Percentiles rank a stretch among this genome's conserved stretches.
Evolutionary conservation across 2,797 vertebrate species (phyloP).

Genomic region (Pipistrellus pipistrellus): DNA sequence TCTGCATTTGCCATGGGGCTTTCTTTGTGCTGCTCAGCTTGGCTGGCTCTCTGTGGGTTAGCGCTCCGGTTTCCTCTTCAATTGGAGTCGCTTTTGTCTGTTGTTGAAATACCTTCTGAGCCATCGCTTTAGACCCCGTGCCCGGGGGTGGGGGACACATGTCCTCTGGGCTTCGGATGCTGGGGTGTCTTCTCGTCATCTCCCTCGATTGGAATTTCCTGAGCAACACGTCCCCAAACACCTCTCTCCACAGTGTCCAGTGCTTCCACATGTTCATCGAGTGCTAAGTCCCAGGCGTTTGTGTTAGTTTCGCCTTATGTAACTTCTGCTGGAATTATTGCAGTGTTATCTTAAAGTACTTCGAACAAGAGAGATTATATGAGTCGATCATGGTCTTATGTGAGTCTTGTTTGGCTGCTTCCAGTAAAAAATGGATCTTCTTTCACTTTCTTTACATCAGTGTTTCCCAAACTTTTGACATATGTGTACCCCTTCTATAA

Average conservation of each 20-base stretch:
- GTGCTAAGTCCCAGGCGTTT: not conserved
- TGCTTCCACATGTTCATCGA: slow-evolving; percentile 42
- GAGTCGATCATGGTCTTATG: slow-evolving; percentile 2
- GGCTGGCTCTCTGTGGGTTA: not conserved
- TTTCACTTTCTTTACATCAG: not conserved
- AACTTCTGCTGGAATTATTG: slow-evolving; percentile 28
- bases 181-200: not conserved
- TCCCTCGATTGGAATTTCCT: slow-evolving; percentile 4
- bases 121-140: slow-evolving; percentile 43
- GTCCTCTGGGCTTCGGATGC: not conserved
- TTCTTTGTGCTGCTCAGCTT: not conserved
- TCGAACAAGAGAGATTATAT: slow-evolving; percentile 24
- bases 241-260: not conserved
- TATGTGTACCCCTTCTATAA: too few relatives aligned
- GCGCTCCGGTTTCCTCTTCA: not conserved
- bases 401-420: not conserved
- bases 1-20: accelerated
- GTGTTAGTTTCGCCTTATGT: not conserved
- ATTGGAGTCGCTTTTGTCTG: slow-evolving; percentile 49
- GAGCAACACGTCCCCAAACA: slow-evolving; percentile 8
- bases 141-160: not conserved
- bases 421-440: not conserved
- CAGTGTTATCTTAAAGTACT: not conserved
- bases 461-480: too few relatives aligned
- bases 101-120: slow-evolving; percentile 49